phyloP scores from a whole-genome alignment of 2,888 invertebrate genomes.

The Thumatha senex region DNA sequence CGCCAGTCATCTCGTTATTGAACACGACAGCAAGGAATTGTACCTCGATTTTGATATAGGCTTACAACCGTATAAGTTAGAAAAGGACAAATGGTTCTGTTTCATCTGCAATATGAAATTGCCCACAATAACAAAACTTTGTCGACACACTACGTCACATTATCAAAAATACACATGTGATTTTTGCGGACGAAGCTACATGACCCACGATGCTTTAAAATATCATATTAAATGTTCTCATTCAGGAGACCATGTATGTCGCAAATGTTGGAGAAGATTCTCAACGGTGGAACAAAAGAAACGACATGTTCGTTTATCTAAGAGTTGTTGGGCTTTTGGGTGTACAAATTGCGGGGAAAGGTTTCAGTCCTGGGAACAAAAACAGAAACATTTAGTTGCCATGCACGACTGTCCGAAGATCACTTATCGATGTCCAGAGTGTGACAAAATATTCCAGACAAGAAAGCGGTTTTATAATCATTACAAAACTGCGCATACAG shows the following conservation, averaged over 20 bases:
- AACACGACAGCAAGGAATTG: conserved; percentile 47
- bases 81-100: conserved; percentile 60
- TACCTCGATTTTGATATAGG: conserved; percentile 56
- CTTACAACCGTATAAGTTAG: conserved; percentile 63
- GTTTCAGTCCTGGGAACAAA: conserved; percentile 66
- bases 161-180: conserved; percentile 68
- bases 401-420: conserved; percentile 50
- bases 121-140: conserved; percentile 57
- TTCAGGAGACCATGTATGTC: conserved; percentile 54
- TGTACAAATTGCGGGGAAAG: conserved; percentile 64
- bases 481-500: conserved; percentile 59
- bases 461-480: conserved; percentile 63
- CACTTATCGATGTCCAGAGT: conserved; percentile 63
- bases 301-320: conserved; percentile 53
- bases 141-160: conserved; percentile 66
- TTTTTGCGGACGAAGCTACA: conserved; percentile 63
- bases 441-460: conserved; percentile 47
- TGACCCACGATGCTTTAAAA: conserved; percentile 59
- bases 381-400: conserved; percentile 57
- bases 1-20: conserved; percentile 53
- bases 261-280: conserved; percentile 68
- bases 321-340: conserved; percentile 59
- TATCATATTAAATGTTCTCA: conserved; percentile 65
- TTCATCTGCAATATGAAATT: conserved; percentile 57
- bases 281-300: conserved; percentile 50